Evolutionary conservation across 2,113 vertebrate species (phyloP).

Genomic region (Macquaria ambigua): DNA sequence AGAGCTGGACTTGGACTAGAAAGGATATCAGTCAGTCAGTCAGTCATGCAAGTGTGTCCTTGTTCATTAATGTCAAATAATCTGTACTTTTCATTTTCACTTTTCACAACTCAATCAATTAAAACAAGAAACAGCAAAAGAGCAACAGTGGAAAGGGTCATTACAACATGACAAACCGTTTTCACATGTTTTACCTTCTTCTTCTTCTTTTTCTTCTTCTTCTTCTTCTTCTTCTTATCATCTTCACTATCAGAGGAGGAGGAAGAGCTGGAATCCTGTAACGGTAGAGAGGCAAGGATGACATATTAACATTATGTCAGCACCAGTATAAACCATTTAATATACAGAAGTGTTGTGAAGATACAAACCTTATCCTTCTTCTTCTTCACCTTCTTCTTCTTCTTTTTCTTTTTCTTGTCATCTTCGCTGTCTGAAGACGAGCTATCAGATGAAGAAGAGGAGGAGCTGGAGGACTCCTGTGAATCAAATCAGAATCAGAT

Average conservation of each 20-base stretch:
- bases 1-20: constrained; percentile 50
- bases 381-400: no score
- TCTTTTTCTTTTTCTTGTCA: no score
- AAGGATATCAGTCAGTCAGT: not conserved
- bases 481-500: no score
- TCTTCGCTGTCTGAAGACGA: no score
- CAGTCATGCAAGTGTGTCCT: not conserved
- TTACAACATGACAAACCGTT: not conserved
- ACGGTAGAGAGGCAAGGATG: not conserved
- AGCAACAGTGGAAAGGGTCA: not conserved
- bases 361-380: no score
- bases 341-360: no score
- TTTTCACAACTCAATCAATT: no score
- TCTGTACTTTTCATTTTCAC: no score
- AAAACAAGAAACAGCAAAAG: not conserved
- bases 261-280: constrained; percentile 66
- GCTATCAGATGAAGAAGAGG: no score
- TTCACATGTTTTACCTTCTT: constrained; percentile 27
- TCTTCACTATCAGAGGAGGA: constrained; percentile 55
- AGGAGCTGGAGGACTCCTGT: no score
- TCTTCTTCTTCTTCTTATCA: constrained; percentile 64
- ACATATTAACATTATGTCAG: not conserved
- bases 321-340: no score
- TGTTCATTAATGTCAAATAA: not conserved
- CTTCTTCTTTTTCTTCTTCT: constrained; percentile 48